Conservation (phyloP, 2,113 vertebrate genomes). For the Scalopus aquaticus region DNA sequence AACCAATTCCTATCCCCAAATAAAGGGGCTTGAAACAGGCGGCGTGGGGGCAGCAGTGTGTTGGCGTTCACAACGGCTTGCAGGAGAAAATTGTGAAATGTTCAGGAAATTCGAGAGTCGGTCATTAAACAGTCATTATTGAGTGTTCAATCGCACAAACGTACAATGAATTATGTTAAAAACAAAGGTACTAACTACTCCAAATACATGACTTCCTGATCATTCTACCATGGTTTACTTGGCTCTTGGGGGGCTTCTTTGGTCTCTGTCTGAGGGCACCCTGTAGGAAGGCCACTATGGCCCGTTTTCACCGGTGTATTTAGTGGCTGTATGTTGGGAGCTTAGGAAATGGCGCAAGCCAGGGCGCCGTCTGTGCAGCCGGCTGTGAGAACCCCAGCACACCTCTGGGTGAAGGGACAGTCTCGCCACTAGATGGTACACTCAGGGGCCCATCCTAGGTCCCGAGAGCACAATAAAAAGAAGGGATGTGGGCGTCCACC, state of each 20-base stretch:
- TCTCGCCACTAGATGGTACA: background rate
- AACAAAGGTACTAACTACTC: background rate
- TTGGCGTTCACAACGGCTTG: background rate
- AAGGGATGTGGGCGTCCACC: background rate
- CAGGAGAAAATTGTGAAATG: background rate
- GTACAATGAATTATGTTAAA: background rate
- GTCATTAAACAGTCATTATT: background rate
- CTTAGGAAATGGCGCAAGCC: background rate
- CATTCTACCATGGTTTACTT: background rate
- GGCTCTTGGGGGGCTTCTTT: background rate
- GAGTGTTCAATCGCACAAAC: background rate
- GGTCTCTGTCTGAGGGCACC: background rate
- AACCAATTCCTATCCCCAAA: background rate
- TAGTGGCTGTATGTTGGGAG: background rate
- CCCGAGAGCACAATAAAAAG: too few relatives aligned
- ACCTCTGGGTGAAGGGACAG: too few relatives aligned
- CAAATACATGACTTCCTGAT: background rate
- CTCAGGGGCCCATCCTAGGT: too few relatives aligned
- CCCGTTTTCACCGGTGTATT: rapidly evolving
- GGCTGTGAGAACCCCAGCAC: background rate
- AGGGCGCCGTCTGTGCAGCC: background rate
- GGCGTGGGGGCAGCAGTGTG: background rate
- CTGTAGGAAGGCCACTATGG: rapidly evolving
- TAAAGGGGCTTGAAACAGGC: background rate
- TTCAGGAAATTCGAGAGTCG: background rate